Base-by-base conservation (phyloP, 2,797 vertebrate species). In the Lutjanus argentimaculatus region DNA sequence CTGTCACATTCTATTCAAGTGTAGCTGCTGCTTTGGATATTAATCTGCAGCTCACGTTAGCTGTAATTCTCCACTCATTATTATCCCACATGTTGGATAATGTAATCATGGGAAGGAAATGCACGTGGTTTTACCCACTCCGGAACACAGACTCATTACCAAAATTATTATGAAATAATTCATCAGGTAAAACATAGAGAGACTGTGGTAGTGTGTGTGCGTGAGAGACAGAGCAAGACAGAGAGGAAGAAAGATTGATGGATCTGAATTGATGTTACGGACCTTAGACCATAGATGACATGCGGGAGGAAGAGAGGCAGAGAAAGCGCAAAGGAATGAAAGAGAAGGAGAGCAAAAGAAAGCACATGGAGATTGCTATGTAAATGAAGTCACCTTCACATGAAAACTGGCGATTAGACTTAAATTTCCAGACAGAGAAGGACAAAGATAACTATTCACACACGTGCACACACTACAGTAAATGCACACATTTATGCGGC, bases 311-410 rank as follows among this genome's bases (percentile, higher is more conserved):
- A 73, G 72, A 48, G 72, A 82, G 57, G 48, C 22, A 36, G 66
- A 58, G 59, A 64, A 78, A 69, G 64, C 75, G 79, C 55, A 73
- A 71, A 75, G 64, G 67, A 81, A 71, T 66, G 58, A 74, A 59
- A 77, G 10, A 58, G 46, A 79, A 56, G 78, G 49, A 12, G 21
- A 51, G 85, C 67, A 52, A 80, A 19, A 76, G 71, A 55, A 21
- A 77, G 72, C 76, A 53, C 36, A 49, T 22, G 12, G 83, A 90
- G 85, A 92, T 91, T 90, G 77, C 73, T 85, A 85, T 91, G 91
- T 85, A 93, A 92, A 92, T 91, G 70, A 88, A 92, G 89, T 91
- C 91, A 93, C 89, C 89, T 88, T 91, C 89, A 91, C 81, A 66
- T 75, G 40, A 80, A 87, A 87, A 84, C 77, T 65, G 46, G 42